These are phyloP conservation scores for Peromyscus polionotus DNA, from an alignment of 2,113 vertebrate genomes.

Conservation along the genomic window DNA sequence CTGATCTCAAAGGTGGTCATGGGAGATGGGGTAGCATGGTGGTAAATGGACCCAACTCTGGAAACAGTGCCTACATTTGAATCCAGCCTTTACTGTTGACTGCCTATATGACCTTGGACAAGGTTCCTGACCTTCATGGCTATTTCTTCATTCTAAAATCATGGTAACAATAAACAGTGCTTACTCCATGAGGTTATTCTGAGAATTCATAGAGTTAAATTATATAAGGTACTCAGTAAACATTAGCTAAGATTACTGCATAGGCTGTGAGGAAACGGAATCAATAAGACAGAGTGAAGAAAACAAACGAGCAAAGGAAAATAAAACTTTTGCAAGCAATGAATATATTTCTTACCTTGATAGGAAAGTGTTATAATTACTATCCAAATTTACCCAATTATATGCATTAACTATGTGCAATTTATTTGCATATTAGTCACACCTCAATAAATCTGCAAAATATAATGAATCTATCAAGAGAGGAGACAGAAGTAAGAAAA, in stretches of 20 bases:
- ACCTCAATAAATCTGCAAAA: not conserved
- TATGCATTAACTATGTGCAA: not conserved
- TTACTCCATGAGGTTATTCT: not conserved
- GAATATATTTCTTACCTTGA: not conserved
- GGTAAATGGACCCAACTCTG: not conserved
- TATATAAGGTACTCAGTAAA: not conserved
- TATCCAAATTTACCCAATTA: not conserved
- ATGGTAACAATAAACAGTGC: not conserved
- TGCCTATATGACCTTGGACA: not conserved
- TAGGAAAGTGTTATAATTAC: not conserved
- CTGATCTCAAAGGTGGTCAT: not conserved
- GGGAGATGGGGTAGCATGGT: not conserved
- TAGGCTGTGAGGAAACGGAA: not conserved
- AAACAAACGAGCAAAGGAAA: slow-evolving; percentile 7
- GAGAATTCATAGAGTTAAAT: slow-evolving; percentile 25
- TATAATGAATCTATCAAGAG: not conserved
- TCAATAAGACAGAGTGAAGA: not conserved
- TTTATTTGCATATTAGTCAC: not conserved
- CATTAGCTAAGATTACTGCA: not conserved
- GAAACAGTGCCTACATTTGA: not conserved
- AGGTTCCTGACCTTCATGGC: not conserved
- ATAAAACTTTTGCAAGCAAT: not conserved
- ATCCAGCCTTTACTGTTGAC: not conserved
- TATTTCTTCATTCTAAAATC: slow-evolving; percentile 28
- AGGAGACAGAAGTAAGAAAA: not conserved